Percentiles rank a stretch among this genome's conserved stretches.
These are phyloP conservation scores for Dipodomys spectabilis DNA, from an alignment of 2,113 vertebrate species.

Conservation along the genomic window DNA sequence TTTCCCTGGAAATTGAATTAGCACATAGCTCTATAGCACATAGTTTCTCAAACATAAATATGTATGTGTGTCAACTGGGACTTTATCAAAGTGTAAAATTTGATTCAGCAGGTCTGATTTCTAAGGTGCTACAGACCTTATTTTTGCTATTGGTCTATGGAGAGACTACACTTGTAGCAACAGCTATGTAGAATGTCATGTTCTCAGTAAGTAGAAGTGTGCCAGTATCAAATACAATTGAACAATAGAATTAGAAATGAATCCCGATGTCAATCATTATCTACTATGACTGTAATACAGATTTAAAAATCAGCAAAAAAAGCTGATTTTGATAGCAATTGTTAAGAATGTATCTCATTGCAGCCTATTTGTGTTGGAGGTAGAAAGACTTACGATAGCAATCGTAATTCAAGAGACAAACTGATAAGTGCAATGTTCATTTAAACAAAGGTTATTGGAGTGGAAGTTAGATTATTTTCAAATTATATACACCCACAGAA, in stretches of 20 bases:
- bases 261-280: not conserved
- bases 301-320: not conserved
- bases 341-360: not conserved
- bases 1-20: not conserved
- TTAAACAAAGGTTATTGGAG: not conserved
- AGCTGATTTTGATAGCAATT: not conserved
- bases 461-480: not conserved
- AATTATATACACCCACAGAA: not conserved
- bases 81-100: slow-evolving; percentile 13
- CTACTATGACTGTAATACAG: not conserved
- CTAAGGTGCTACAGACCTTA: not conserved
- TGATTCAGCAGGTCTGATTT: not conserved
- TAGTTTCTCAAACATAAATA: not conserved
- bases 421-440: not conserved
- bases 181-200: not conserved
- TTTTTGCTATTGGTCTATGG: not conserved
- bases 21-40: not conserved
- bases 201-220: not conserved
- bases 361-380: slow-evolving; percentile 41
- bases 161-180: not conserved
- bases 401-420: not conserved
- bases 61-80: not conserved
- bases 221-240: not conserved
- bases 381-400: not conserved
- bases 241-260: not conserved